Percentiles rank a stretch among this genome's conserved stretches.
Evolutionary conservation across 1,140 invertebrate species (phyloP).

Genomic region (Neodiprion virginianus): DNA sequence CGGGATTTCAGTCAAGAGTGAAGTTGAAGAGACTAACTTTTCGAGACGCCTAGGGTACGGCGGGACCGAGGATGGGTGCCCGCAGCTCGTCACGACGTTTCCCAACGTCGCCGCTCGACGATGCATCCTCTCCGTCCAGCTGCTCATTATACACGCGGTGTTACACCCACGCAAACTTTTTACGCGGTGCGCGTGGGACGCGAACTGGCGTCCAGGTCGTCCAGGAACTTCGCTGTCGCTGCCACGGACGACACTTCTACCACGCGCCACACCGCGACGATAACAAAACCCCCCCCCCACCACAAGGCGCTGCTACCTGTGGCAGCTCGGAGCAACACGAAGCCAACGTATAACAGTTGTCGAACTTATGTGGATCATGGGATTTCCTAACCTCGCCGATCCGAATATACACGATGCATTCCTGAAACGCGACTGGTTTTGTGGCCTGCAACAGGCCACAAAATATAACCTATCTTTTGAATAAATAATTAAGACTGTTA

Average conservation of each 20-base stretch:
- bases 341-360: not conserved
- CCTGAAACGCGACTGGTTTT: not conserved
- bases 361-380: no score
- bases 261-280: conserved; percentile 10
- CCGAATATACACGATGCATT: conserved; percentile 3
- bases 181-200: not conserved
- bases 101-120: conserved; percentile 85
- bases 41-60: conserved; percentile 84
- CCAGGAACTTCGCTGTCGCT: not conserved
- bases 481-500: not conserved
- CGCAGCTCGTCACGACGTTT: conserved; percentile 89
- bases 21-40: conserved; percentile 65
- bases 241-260: not conserved
- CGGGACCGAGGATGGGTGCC: conserved; percentile 70
- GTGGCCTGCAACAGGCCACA: not conserved
- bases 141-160: conserved; percentile 71
- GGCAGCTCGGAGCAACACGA: not conserved
- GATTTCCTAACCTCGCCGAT: conserved; percentile 7
- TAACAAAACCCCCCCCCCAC: conserved; percentile 14
- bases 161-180: not conserved
- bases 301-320: not conserved
- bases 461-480: conserved; percentile 10
- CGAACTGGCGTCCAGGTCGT: not conserved
- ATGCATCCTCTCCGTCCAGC: conserved; percentile 90
- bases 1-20: not conserved